Evolutionary conservation across 2,113 vertebrate species (phyloP), one percentile per base, ranked within the genome.

Genomic region (Solenodon paradoxus): DNA sequence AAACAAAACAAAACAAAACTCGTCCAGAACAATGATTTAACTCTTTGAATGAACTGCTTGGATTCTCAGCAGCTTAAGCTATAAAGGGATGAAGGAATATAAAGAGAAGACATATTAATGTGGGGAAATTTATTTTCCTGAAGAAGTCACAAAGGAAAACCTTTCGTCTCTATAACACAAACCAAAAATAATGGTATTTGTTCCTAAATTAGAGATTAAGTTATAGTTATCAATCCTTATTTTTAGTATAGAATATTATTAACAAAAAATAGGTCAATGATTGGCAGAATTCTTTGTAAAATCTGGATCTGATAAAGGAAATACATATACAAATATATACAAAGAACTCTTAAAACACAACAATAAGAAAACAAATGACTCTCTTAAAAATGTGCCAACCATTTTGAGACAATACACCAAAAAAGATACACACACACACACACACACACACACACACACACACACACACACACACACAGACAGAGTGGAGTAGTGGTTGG

Each of bases 31-130:
- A 61, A 92, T 49, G 89, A 78, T 90, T 80, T 42, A 80, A 78
- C 32, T 72, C 5, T 28, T 74, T 2, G 0, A 51, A 11, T 72
- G 30, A 85, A 80, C 11, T 81, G 16, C 45, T 78, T 85, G 45
- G 22, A 90, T 72, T 30, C 51, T 12, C 51, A 95, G 47, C 4
- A 89, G 38, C 16, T 86, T 89, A 74, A 63, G 19, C 24, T 74
- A 81, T 45, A 71, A 85, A 92, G 28, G 51, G n/a, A 66, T n/a
- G n/a, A 13, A 0, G 5, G 16, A 9, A 2, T 51, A 85, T 28
- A 49, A 81, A 85, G 55, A 90, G 24, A 92, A 93, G 40, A 77
- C 7, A 81, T 20, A 92, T 35, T 63, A 92, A 89, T 92, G 17
- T 12, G 26, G 61, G 32, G 53, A 77, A 61, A 92, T 82, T 51